Evolutionary conservation across 2,888 invertebrate genomes (phyloP).

Genomic region (Ormia ochracea): DNA sequence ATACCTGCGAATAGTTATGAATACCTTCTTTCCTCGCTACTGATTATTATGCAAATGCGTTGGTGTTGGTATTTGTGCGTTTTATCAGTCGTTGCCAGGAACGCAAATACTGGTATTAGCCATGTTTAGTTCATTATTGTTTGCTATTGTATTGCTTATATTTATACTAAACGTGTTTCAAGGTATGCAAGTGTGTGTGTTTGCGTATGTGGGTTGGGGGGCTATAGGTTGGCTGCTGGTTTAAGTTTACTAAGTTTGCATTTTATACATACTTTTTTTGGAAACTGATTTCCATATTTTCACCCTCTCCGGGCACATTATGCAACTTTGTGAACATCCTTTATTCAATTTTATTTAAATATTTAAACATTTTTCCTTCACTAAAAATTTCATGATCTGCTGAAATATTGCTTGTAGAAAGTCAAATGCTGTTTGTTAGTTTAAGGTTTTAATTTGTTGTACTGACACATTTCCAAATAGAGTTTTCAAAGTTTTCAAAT

Average conservation of each 20-base stretch:
- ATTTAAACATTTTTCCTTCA: not conserved
- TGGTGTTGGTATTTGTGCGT: not conserved
- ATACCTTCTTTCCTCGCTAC: not conserved
- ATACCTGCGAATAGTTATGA: not conserved
- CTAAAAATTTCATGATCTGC: not conserved
- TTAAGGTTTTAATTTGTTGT: not conserved
- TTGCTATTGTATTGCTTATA: not conserved
- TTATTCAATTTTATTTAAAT: not conserved
- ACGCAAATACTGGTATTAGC: slow-evolving; percentile 15
- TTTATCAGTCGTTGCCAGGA: slow-evolving; percentile 24
- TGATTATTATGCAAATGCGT: not conserved
- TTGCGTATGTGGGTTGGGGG: not conserved
- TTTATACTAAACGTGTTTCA: not conserved
- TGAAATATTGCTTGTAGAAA: not conserved
- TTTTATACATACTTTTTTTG: not conserved
- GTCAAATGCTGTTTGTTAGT: not conserved
- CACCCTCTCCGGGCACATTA: not conserved
- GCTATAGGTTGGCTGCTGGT: too few species aligned
- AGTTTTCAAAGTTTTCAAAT: too few species aligned
- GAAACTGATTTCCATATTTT: slow-evolving; percentile 28
- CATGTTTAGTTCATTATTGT: slow-evolving; percentile 37
- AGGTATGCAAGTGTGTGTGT: not conserved
- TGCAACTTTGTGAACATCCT: not conserved
- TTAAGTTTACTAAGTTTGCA: not conserved
- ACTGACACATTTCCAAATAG: too few species aligned